Conservation (phyloP, 1,140 invertebrate genomes). For the Pseudomyrmex sp. region DNA sequence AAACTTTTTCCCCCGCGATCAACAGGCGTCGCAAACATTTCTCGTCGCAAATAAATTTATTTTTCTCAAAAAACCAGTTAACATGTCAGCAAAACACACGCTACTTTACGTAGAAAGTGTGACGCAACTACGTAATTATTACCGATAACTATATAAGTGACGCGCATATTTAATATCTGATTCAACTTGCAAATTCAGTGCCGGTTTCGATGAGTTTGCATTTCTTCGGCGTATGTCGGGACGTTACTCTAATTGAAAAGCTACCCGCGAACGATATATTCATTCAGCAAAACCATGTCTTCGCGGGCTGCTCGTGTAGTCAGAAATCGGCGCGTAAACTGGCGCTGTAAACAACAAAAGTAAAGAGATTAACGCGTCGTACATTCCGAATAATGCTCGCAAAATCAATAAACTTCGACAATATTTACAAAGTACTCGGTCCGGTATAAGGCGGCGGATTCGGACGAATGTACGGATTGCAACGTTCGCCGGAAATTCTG, state of each 20-base stretch:
- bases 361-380: neutral
- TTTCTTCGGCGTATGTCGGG: slow-evolving; percentile 1
- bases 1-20: neutral
- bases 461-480: slow-evolving; percentile 82
- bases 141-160: slow-evolving; percentile 31
- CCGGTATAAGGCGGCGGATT: slow-evolving; percentile 83
- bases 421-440: slow-evolving; percentile 81
- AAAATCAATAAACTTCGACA: neutral
- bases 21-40: neutral
- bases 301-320: slow-evolving; percentile 84
- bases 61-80: neutral
- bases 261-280: slow-evolving; percentile 41
- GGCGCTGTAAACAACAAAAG: slow-evolving; percentile 68
- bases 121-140: slow-evolving; percentile 29
- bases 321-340: slow-evolving; percentile 81
- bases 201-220: slow-evolving; percentile 77
- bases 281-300: slow-evolving; percentile 84
- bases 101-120: neutral
- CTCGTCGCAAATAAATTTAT: neutral
- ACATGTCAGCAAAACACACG: neutral
- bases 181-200: slow-evolving; percentile 66
- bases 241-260: slow-evolving; percentile 13
- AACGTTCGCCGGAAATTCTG: slow-evolving; percentile 75
- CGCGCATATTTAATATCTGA: slow-evolving; percentile 37
- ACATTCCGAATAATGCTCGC: neutral